A percentile compares a stretch with the other conserved stretches of the same genome.
Evolutionary conservation across 1,140 invertebrate genomes (phyloP).

Genomic region (Drosophila parabipectinata): DNA sequence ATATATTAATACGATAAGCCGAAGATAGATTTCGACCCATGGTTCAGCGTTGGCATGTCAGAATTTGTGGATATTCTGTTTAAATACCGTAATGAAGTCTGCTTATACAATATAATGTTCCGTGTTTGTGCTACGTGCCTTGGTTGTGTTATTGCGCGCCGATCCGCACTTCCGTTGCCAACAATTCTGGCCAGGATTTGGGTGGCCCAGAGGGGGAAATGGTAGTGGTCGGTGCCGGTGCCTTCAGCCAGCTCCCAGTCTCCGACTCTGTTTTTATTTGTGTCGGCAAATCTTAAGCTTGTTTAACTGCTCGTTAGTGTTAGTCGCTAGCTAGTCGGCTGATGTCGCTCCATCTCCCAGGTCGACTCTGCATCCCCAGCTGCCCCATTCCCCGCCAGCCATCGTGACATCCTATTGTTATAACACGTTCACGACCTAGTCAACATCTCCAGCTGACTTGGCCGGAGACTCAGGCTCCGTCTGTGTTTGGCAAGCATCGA

Average conservation of each 20-base stretch:
- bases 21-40: conserved; percentile 24
- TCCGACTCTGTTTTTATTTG: conserved; percentile 74
- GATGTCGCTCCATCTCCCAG: conserved; percentile 13
- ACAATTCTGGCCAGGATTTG: conserved; percentile 18
- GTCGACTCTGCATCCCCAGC: not conserved
- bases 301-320: conserved; percentile 83
- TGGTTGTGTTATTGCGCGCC: conserved; percentile 80
- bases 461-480: conserved; percentile 35
- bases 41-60: conserved; percentile 72
- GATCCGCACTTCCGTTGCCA: conserved; percentile 64
- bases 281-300: conserved; percentile 80
- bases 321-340: conserved; percentile 57
- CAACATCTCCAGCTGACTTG: conserved; percentile 44
- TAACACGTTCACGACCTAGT: conserved; percentile 73
- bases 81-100: conserved; percentile 84
- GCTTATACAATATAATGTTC: conserved; percentile 84
- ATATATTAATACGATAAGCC: conserved; percentile 1
- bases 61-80: conserved; percentile 82
- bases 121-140: conserved; percentile 83
- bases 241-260: not conserved
- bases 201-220: not conserved
- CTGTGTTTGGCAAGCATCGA: conserved; percentile 71
- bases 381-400: conserved; percentile 8
- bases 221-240: not conserved
- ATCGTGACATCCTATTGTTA: conserved; percentile 76